phyloP scores from a whole-genome alignment of 2,797 vertebrate species.

The Synanceia verrucosa region DNA sequence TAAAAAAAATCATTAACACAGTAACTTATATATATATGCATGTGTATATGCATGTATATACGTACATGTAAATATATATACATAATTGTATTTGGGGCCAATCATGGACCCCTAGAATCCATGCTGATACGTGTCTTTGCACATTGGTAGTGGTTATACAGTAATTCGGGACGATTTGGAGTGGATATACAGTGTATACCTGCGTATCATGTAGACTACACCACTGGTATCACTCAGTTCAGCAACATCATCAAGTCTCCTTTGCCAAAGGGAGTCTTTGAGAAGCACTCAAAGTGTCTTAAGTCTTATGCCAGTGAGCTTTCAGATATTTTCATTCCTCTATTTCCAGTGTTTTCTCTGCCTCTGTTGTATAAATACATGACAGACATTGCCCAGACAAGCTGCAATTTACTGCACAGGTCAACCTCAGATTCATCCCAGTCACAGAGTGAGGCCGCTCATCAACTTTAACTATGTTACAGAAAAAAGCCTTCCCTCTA shows the following conservation, averaged over 20 bases:
- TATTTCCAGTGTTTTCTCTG: neutral
- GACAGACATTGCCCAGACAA: neutral
- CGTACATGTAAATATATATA: too few relatives aligned
- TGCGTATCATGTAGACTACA: too few relatives aligned
- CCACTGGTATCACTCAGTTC: neutral
- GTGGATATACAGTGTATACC: too few relatives aligned
- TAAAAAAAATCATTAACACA: too few relatives aligned
- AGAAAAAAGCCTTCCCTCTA: conserved; percentile 42
- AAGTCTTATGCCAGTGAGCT: neutral
- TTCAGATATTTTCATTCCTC: conserved; percentile 1
- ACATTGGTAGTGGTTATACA: too few relatives aligned
- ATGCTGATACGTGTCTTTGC: too few relatives aligned
- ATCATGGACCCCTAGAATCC: too few relatives aligned
- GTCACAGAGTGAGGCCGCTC: conserved; percentile 33
- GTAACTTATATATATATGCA: too few relatives aligned
- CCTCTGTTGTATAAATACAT: conserved; percentile 25
- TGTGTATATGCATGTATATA: too few relatives aligned
- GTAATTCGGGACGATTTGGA: too few relatives aligned
- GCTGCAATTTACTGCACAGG: conserved; percentile 30
- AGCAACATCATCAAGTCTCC: neutral
- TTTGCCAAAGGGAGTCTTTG: neutral
- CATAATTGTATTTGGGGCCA: too few relatives aligned
- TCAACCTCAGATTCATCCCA: conserved; percentile 29
- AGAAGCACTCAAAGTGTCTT: neutral
- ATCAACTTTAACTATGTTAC: conserved; percentile 59